Conservation (phyloP, 64 coral and sea anemone genomes). For the Pocillopora verrucosa region DNA sequence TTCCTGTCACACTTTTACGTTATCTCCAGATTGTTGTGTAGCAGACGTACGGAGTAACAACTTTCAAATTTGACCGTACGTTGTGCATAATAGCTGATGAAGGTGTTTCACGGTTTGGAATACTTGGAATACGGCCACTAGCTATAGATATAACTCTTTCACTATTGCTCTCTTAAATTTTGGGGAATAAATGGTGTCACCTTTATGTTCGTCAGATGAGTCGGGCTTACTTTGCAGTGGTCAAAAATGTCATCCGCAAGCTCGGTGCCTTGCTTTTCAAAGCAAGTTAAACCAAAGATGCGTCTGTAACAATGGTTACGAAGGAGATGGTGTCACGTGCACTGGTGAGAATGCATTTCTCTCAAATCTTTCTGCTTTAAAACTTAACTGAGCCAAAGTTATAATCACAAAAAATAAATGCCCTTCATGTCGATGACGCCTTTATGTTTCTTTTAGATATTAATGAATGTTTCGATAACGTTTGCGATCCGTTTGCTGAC, state of each 20-base stretch:
- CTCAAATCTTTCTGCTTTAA: too few relatives aligned
- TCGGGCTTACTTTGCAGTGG: neutral
- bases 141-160: too few relatives aligned
- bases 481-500: conserved; percentile 19
- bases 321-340: conserved; percentile 59
- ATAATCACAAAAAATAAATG: too few relatives aligned
- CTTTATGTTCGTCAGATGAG: neutral
- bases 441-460: neutral
- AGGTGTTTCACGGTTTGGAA: too few relatives aligned
- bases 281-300: neutral
- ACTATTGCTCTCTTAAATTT: neutral
- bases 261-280: neutral
- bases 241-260: conserved; percentile 17
- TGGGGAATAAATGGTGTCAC: neutral
- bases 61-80: too few relatives aligned
- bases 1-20: too few relatives aligned
- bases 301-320: conserved; percentile 52
- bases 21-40: too few relatives aligned
- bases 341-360: conserved; percentile 16
- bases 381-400: too few relatives aligned
- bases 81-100: too few relatives aligned
- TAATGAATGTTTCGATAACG: conserved; percentile 31
- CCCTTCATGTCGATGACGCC: too few relatives aligned
- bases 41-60: too few relatives aligned
- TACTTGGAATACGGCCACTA: too few relatives aligned